Evolutionary conservation across 2,113 vertebrate species (phyloP).

Genomic region (Oncorhynchus masou): DNA sequence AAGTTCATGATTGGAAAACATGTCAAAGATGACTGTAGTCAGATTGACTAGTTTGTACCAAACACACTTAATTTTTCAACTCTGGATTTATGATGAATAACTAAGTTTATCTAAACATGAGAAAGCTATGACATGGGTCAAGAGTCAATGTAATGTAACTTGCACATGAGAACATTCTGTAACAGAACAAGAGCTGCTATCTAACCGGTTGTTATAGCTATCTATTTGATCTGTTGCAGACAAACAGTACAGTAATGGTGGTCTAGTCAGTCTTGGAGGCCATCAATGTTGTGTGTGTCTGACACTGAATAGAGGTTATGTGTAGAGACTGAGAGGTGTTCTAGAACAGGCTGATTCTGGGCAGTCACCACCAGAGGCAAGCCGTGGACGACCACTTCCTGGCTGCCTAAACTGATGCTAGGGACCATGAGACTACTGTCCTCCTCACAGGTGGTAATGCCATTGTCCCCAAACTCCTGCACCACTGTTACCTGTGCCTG

Average conservation of each 20-base stretch:
- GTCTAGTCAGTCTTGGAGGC: slow-evolving; percentile 23
- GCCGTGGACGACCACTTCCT: slow-evolving; percentile 70
- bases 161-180: background rate
- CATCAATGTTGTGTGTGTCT: slow-evolving; percentile 53
- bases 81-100: too few relatives aligned
- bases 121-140: background rate
- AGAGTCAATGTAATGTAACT: background rate
- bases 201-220: slow-evolving; percentile 13
- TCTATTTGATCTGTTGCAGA: background rate
- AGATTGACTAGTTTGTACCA: background rate
- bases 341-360: slow-evolving; percentile 39
- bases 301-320: slow-evolving; percentile 67
- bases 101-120: background rate
- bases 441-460: slow-evolving; percentile 19
- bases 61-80: background rate
- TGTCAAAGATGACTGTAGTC: background rate
- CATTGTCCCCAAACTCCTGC: slow-evolving; percentile 28
- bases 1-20: slow-evolving; percentile 7
- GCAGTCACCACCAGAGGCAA: slow-evolving; percentile 66
- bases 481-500: slow-evolving; percentile 29
- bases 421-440: slow-evolving; percentile 57
- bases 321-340: slow-evolving; percentile 66
- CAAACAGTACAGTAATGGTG: background rate
- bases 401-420: slow-evolving; percentile 58
- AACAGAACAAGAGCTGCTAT: too few relatives aligned